Evolutionary conservation across 1,140 invertebrate genomes (phyloP), one percentile per base, ranked within the genome.

Genomic region (Caenorhabditis briggsae): DNA sequence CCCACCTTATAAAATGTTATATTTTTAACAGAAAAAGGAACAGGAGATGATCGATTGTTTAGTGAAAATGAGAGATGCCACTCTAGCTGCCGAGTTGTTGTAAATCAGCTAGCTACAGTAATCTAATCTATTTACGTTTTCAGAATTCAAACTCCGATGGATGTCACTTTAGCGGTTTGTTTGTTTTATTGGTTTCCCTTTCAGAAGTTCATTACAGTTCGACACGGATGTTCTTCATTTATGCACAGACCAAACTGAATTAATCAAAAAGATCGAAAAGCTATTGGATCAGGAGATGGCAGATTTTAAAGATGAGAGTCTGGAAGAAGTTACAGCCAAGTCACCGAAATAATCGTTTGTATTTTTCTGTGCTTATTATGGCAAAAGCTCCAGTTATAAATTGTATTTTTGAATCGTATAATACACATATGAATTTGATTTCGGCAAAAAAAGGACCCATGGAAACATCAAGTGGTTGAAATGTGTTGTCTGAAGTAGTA

Each of bases 201-300:
- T n/a, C 7, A 11, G 20, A 11, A 11, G 12, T 53, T 18, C 8
- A 74, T 74, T 74, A 23, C 70, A 78, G 70, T 78, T 78, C 33
- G 70, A 78, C 46, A 78, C 8, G 11, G 70, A 78, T 78, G 46
- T 78, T 23, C 70, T 78, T 23, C 43, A 78, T n/a, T 78, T 78
- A n/a, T 78, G 70, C n/a, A 78, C 70, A 5, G 70, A 78, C 50
- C 70, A 78, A n/a, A n/a, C 20, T 43, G 46, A 78, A 78, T 20
- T 78, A 0, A 53, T 50, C 3, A 78, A 78, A 12, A 12, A 78
- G n/a, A 78, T 78, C 50, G 70, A 78, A 41, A 78, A 78, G 23
- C n/a, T 78, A 6, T 50, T 78, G 70, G 23, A 78, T 78, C 41
- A n/a, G 20, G 46, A 78, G 2, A 18, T 50, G 18, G 20, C 43